Base-by-base conservation (phyloP, 2,113 vertebrate species). In the Lampris megalopsis region DNA sequence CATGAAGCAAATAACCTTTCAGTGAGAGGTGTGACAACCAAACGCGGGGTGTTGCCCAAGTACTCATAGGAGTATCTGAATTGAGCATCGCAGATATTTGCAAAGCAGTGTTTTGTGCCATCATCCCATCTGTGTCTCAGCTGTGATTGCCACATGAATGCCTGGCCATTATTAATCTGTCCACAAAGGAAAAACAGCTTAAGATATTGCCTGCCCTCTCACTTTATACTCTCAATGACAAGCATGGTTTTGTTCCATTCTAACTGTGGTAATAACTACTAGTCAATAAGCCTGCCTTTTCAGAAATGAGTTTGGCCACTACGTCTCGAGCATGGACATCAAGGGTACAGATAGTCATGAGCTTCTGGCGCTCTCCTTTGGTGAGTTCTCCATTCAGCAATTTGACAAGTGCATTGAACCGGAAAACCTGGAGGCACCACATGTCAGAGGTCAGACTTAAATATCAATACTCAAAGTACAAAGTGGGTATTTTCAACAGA, bases 341-440 rank as follows among this genome's bases (percentile, higher is more conserved):
- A 0, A 98, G 97, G 74, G 98, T 99, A 77, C 98, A 99, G 83
- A 99, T 93, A 85, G 98, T 99, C 98, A 97, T 99, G 86, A 98
- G 92, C 75, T 99, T 99, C 93, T 98, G 98, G 42, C 97, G 91
- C 83, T 99, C 95, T 0, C 97, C 97, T 2, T 92, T 91, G 4
- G 96, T 96, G 35, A 99, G 97, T 77, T 95, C 94, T 2, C 98
- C 97, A 2, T 97, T 86, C 74, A 99, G 94, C 96, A 99, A 93
- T 10, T 93, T 95, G 86, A 99, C 96, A 0, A 99, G 97, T 0
- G 94, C 95, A 89, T 97, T 98, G 76, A 99, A 95, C 89, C 99
- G 98, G 65, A 88, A 83, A 86, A 99, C 24, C 24, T 24, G 24
- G 24, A 24, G 24, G 24, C 24, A 24, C 24, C 24, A 24, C 24